A percentile compares a stretch with the other conserved stretches of the same genome.
phyloP scores from a whole-genome alignment of 2,797 vertebrate genomes.

The Enteromius anoplus region DNA sequence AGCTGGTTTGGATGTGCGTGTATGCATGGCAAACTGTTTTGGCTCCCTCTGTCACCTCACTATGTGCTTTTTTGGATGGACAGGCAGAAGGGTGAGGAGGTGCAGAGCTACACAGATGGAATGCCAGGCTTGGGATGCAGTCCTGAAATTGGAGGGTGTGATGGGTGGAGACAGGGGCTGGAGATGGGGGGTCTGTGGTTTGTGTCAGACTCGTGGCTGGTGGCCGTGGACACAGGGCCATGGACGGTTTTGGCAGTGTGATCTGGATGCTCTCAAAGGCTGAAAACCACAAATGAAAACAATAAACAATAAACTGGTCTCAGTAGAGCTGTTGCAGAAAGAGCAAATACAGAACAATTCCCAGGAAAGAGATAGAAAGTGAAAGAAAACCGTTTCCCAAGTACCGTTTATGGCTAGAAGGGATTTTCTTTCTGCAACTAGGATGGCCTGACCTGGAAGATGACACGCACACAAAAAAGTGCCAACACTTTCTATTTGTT shows the following conservation, averaged over 20 bases:
- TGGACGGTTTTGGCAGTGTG: conserved; percentile 28
- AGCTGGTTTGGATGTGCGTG: conserved; percentile 11
- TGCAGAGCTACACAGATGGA: conserved; percentile 56
- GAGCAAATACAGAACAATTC: conserved; percentile 45
- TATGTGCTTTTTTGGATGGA: conserved; percentile 36
- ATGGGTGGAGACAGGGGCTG: conserved; percentile 7
- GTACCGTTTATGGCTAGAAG: conserved; percentile 1
- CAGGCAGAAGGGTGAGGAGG: conserved; percentile 15
- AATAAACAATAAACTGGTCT: conserved; percentile 45
- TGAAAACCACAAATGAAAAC: conserved; percentile 35
- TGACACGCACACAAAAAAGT: too few species aligned
- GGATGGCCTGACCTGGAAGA: background rate
- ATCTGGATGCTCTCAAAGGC: conserved; percentile 44
- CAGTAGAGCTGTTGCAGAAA: conserved; percentile 25
- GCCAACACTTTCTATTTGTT: background rate
- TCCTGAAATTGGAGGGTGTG: conserved; percentile 44
- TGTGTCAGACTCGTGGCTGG: conserved; percentile 35
- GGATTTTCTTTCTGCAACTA: conserved; percentile 1
- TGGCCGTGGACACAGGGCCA: conserved; percentile 17
- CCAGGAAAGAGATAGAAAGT: conserved; percentile 16
- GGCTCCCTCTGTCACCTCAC: conserved; percentile 32
- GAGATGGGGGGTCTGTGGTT: conserved; percentile 30
- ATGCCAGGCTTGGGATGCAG: conserved; percentile 40
- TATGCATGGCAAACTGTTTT: background rate
- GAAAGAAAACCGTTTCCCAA: background rate